A percentile compares a stretch with the other conserved stretches of the same genome.
Conservation (phyloP, 2,113 vertebrate species). For the Todiramphus saurophagus region DNA sequence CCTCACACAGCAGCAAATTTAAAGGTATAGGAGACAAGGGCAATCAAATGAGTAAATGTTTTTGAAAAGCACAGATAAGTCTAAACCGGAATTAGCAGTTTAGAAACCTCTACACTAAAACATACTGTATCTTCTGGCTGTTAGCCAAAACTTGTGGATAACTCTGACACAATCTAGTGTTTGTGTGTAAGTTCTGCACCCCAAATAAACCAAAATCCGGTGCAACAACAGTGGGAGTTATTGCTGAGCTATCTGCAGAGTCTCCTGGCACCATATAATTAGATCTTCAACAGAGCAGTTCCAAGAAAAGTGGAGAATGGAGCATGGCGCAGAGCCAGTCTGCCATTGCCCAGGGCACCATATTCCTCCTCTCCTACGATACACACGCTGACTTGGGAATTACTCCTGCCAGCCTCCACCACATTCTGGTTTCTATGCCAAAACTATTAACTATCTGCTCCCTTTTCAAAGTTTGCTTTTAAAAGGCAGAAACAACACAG, state of each 20-base stretch:
- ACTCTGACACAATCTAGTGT: neutral
- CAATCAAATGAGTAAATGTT: neutral
- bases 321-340: neutral
- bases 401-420: slow-evolving; percentile 28
- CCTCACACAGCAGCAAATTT: neutral
- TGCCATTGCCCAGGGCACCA: slow-evolving; percentile 39
- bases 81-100: neutral
- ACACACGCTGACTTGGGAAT: neutral
- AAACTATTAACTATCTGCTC: neutral
- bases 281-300: slow-evolving; percentile 41
- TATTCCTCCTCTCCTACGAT: neutral
- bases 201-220: neutral
- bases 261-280: slow-evolving; percentile 32
- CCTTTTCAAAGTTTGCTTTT: neutral
- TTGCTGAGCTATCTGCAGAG: neutral
- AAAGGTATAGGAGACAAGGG: neutral
- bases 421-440: neutral
- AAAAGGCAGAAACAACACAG: neutral
- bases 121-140: slow-evolving; percentile 4
- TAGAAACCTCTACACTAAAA: neutral
- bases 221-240: neutral
- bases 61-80: neutral
- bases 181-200: slow-evolving; percentile 19
- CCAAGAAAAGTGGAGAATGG: slow-evolving; percentile 31
- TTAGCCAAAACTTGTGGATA: slow-evolving; percentile 8